phyloP scores from a whole-genome alignment of 2,888 invertebrate genomes.

The Venusia cambrica region DNA sequence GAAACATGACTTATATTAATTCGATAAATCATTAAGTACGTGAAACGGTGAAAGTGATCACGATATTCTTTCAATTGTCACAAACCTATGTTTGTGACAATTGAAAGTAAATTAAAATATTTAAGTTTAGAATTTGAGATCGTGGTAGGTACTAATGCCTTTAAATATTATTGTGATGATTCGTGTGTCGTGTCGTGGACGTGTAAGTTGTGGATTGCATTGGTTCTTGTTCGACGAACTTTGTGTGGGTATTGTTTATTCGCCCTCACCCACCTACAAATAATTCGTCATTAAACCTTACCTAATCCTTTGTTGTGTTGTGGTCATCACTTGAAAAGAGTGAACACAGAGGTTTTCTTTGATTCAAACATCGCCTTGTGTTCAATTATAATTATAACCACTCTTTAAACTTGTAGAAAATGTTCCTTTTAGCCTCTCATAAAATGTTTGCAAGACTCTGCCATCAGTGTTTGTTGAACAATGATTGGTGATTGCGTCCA shows the following conservation, averaged over 20 bases:
- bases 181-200: no score
- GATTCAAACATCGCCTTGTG: no score
- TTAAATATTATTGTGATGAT: no score
- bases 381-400: no score
- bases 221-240: slow-evolving; percentile 22
- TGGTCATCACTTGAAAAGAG: no score
- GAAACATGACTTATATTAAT: slow-evolving; percentile 31
- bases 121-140: slow-evolving; percentile 27
- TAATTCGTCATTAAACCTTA: slow-evolving; percentile 21
- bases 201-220: slow-evolving; percentile 28
- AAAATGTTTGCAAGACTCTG: slow-evolving; percentile 1
- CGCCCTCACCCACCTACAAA: slow-evolving; percentile 38
- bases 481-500: slow-evolving; percentile 25
- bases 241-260: slow-evolving; percentile 26
- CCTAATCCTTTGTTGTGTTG: slow-evolving; percentile 8
- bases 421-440: slow-evolving; percentile 9
- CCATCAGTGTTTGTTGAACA: slow-evolving; percentile 15
- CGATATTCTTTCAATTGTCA: slow-evolving; percentile 32
- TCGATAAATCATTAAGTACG: slow-evolving; percentile 38
- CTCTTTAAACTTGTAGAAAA: no score
- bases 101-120: no score
- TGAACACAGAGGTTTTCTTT: no score
- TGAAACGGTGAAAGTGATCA: slow-evolving; percentile 48
- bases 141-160: slow-evolving; percentile 29
- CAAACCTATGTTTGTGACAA: slow-evolving; percentile 29